A percentile compares a stretch with the other conserved stretches of the same genome.
phyloP scores from a whole-genome alignment of 2,888 invertebrate genomes.

The Limnephilus lunatus region DNA sequence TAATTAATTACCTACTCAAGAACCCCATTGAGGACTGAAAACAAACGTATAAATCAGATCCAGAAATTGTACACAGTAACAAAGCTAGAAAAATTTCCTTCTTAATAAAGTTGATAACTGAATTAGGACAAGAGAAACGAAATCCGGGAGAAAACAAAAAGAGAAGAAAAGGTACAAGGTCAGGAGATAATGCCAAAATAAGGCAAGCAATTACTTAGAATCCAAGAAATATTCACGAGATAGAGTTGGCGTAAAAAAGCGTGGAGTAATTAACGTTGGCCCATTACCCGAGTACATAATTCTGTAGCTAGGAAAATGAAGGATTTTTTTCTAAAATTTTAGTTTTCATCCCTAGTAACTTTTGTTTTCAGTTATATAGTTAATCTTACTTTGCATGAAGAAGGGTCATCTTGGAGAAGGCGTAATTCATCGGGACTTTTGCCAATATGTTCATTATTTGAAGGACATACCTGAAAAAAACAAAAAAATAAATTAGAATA shows the following conservation, averaged over 20 bases:
- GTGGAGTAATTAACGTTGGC: constrained; percentile 22
- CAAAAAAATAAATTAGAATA: neutral
- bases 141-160: constrained; percentile 1
- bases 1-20: constrained; percentile 34
- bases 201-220: constrained; percentile 42
- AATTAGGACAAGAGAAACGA: constrained; percentile 34
- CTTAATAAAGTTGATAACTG: constrained; percentile 48
- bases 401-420: neutral
- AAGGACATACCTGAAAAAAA: neutral
- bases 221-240: neutral
- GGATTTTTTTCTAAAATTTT: neutral
- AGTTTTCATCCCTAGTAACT: neutral
- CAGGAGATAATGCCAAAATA: constrained; percentile 36
- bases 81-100: constrained; percentile 32
- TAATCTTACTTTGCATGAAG: neutral
- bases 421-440: neutral
- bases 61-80: constrained; percentile 33
- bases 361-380: neutral
- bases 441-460: neutral
- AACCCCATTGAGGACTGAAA: constrained; percentile 33
- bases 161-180: constrained; percentile 43
- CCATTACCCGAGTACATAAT: neutral
- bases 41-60: constrained; percentile 47
- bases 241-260: constrained; percentile 16
- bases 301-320: neutral